Evolutionary conservation across 2,888 invertebrate genomes (phyloP), one percentile per base, ranked within the genome.

Genomic region (Heliconius charithonia): DNA sequence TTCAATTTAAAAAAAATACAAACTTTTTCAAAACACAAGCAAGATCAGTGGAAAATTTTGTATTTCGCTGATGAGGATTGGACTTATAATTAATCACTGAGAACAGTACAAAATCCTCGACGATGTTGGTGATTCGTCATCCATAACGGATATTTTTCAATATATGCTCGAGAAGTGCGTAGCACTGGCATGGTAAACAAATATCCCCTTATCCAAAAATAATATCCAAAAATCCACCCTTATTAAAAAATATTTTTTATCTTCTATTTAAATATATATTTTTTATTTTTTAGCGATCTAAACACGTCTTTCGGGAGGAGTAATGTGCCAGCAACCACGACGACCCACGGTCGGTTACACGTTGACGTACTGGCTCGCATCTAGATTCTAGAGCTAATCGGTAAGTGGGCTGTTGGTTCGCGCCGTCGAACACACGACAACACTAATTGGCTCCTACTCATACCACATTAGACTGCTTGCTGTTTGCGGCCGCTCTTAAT

Each of bases 361-460:
- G 41, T 37, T 66, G 41, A 29, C 32, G n/a, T 45, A 59, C 67
- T 27, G 62, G 65, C 27, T 41, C 71, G 66, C 74, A 45, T 75
- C 69, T 79, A 82, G 81, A 86, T 32, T 75, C 69, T 79, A 81
- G 81, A 86, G 86, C 85, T 86, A 89, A 91, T 90, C 89, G 87
- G 82, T 89, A 89, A 91, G 89, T 89, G 89, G 88, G 79, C 80
- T 82, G 81, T 80, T 79, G 80, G 77, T 80, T 67, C 85, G 83
- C 85, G 83, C 86, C 85, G 85, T 84, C 87, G 85, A 84, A 83
- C 85, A 83, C 84, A 84, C 82, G 81, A 84, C 84, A 81, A 79
- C 82, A 83, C 83, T 88, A 89, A 89, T 89, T 89, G 86, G 86
- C 85, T 84, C 83, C 85, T 76, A 79, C 76, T 69, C 78, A 75